Percentiles rank a stretch among this genome's conserved stretches.
phyloP scores from a whole-genome alignment of 2,113 vertebrate species.

The Syngnathoides biaculeatus region DNA sequence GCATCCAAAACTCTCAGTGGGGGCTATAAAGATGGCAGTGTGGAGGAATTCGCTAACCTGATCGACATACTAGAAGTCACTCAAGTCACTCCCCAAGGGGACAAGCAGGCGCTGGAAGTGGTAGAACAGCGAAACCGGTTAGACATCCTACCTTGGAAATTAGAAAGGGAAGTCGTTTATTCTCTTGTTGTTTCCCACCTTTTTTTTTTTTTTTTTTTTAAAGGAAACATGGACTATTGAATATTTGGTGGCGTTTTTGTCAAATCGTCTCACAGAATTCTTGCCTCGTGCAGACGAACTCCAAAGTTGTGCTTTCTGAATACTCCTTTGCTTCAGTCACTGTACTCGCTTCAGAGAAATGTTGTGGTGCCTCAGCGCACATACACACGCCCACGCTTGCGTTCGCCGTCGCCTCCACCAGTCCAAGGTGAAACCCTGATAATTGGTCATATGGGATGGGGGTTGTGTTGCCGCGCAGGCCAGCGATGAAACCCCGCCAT shows the following conservation, averaged over 20 bases:
- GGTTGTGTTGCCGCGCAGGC: conserved; percentile 60
- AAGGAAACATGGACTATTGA: no score
- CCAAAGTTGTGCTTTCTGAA: conserved; percentile 13
- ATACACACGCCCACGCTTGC: conserved; percentile 28
- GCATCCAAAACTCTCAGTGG: conserved; percentile 44
- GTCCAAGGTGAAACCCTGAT: conserved; percentile 74
- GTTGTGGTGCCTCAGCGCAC: conserved; percentile 7
- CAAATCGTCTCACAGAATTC: no score
- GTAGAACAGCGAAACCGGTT: conserved; percentile 48
- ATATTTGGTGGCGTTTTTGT: no score
- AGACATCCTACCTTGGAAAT: conserved; percentile 37
- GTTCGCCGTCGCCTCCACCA: conserved; percentile 38
- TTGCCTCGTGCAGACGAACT: not conserved
- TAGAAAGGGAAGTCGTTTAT: not conserved
- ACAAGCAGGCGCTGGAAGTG: conserved; percentile 46
- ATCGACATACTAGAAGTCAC: conserved; percentile 32
- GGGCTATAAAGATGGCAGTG: conserved; percentile 37
- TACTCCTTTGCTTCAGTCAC: conserved; percentile 3
- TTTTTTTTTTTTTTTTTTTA: not conserved
- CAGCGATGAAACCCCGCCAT: conserved; percentile 66
- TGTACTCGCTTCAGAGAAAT: not conserved
- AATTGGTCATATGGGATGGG: conserved; percentile 77
- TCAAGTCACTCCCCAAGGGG: conserved; percentile 49
- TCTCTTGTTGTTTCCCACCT: not conserved
- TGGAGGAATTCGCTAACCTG: conserved; percentile 34